Evolutionary conservation across 2,797 vertebrate genomes (phyloP), one percentile per base, ranked within the genome.

Genomic region (Enteromius trimaculatus): DNA sequence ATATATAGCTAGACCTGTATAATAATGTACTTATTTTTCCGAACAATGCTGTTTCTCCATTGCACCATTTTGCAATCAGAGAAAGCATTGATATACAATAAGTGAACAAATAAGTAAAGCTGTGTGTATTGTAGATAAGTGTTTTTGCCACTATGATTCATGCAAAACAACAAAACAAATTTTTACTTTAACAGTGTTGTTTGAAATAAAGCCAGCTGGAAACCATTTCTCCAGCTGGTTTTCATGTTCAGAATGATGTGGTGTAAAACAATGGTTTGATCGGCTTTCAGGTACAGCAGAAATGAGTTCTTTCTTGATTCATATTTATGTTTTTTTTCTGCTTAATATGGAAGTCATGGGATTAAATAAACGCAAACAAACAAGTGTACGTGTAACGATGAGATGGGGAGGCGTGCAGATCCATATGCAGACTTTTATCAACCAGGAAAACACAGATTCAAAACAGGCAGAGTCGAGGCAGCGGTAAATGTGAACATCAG

Each of bases 201-300:
- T 76, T 76, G 62, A 82, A 53, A 55, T 53, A 42, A 76, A 39
- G 47, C 60, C 71, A 76, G 47, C 71, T 82, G 71, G 68, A 76
- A 82, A 31, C 21, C 10, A 49, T 53, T 55, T 53, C 80, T 68
- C 71, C 55, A 31, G 80, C 42, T 74, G 79, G 1, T 17, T 64
- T 34, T 37, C 66, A 37, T 23, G 9, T 29, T 65, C 16, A 17
- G 44, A 66, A 42, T 29, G 31, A 75, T 23, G 19, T 29, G 3
- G 31, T n/a, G 26, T 65, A n/a, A 75, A 75, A 66, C 51, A 64
- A 4, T 29, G 71, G n/a, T 66, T 75, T 66, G 31, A 53, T 53
- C 31, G 55, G 71, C 16, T 82, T 64, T 82, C 80, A 31, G 60
- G 80, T 75, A 66, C 3, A 14, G 42, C 53, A 29, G 13, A 13